Base-by-base conservation (phyloP, 2,888 invertebrate genomes). In the Helleia helle region DNA sequence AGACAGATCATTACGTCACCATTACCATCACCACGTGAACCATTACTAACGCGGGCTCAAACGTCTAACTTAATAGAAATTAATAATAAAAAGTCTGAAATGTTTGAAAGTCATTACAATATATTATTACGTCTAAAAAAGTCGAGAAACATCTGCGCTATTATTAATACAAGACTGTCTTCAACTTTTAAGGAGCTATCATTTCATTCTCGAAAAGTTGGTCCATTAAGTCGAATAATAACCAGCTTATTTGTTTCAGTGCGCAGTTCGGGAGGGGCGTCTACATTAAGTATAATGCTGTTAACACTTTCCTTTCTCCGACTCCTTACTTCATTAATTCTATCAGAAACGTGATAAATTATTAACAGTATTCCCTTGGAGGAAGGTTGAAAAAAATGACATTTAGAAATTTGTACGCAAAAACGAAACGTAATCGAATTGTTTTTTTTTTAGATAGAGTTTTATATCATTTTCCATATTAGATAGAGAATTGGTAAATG, bases 281-380 rank as follows among this genome's bases (percentile, higher is more conserved):
- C 70, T 51, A 60, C 66, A 59, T 59, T 70, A 59, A 74, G 64
- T 64, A 61, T 75, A 71, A 72, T 62, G 50, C 58, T 79, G 66
- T 74, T 83, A 76, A 69, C 70, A 70, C 66, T 80, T 68, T 65
- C 71, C 46, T 62, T 80, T 53, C 58, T 61, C 52, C 59, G 66
- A 57, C 62, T 65, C 58, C 57, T 71, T 52, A 62, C 61, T 60
- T 61, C 65, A 54, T 54, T 73, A 63, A 70, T 66, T 55, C 66
- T 69, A 71, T 71, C 68, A 65, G 66, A 65, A 65, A 79, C 81
- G 79, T 83, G 81, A 83, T 83, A 71, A 79, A 81, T 74, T 75
- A 71, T 71, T 62, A 58, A 55, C 18, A 34, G 22, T 34, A 34
- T 22, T 22, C 5, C 22, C n/a, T n/a, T n/a, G 22, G 6, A 2